Evolutionary conservation across 2,888 invertebrate species (phyloP).

Genomic region (Aphrophora alni): DNA sequence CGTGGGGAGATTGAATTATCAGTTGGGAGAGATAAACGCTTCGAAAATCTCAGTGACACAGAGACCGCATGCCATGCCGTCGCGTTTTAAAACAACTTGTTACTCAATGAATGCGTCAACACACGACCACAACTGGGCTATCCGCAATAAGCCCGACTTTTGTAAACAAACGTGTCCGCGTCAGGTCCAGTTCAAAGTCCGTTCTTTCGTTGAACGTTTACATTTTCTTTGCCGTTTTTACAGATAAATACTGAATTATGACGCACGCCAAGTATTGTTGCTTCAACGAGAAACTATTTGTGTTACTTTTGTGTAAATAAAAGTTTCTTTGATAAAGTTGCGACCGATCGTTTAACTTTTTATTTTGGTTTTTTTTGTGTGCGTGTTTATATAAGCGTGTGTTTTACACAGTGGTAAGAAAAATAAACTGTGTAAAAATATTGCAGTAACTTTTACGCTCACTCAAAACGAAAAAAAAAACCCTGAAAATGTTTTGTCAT

Average conservation of each 20-base stretch:
- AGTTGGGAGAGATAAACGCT: background rate
- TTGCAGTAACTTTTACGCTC: too few species aligned
- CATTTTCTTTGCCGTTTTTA: background rate
- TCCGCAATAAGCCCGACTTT: background rate
- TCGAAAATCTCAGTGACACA: slow-evolving; percentile 3
- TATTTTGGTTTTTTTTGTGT: background rate
- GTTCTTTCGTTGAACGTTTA: background rate
- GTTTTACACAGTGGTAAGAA: background rate
- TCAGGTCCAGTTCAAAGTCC: slow-evolving; percentile 9
- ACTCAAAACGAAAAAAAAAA: too few species aligned
- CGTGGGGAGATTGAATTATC: background rate
- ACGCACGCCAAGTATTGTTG: background rate
- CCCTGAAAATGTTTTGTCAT: too few species aligned
- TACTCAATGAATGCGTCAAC: background rate
- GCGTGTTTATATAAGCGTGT: background rate
- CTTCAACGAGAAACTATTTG: background rate
- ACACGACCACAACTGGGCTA: background rate
- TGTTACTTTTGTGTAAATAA: background rate
- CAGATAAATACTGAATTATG: background rate
- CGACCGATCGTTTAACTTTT: background rate
- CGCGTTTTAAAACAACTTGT: slow-evolving; percentile 39
- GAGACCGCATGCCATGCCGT: slow-evolving; percentile 12
- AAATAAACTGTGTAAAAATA: too few species aligned
- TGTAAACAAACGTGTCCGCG: background rate
- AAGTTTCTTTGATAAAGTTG: background rate